These are phyloP conservation scores for Sebastes fasciatus DNA, from an alignment of 2,113 vertebrate genomes.

Conservation along the genomic window DNA sequence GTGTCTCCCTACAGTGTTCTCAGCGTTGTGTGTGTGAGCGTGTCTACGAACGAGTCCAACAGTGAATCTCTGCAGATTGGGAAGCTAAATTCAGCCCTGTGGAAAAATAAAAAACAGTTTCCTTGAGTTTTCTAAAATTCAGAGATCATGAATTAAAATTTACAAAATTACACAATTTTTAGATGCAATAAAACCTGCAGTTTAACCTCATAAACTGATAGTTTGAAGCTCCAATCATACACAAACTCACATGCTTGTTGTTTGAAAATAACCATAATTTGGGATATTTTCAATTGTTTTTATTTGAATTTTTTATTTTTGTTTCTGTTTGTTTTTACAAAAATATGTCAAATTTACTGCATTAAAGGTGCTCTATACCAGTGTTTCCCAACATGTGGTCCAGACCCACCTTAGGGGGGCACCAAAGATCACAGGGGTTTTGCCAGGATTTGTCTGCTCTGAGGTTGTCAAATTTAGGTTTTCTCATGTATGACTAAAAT, in stretches of 20 bases:
- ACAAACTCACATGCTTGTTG: neutral
- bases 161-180: neutral
- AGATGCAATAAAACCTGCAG: neutral
- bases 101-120: neutral
- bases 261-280: neutral
- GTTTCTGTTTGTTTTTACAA: no score
- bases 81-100: neutral
- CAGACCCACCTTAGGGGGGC: no score
- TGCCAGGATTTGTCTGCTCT: no score
- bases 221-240: neutral
- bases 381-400: no score
- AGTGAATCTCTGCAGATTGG: constrained; percentile 6
- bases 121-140: neutral
- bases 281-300: no score
- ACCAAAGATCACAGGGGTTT: no score
- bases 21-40: neutral
- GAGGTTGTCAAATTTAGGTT: no score
- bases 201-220: neutral
- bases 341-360: no score
- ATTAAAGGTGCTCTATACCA: no score
- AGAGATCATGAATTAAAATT: neutral
- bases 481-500: no score
- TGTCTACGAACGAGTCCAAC: constrained; percentile 3
- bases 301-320: no score
- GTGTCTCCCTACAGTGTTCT: constrained; percentile 48